Evolutionary conservation across 2,888 invertebrate species (phyloP).

Genomic region (Caenorhabditis afra): DNA sequence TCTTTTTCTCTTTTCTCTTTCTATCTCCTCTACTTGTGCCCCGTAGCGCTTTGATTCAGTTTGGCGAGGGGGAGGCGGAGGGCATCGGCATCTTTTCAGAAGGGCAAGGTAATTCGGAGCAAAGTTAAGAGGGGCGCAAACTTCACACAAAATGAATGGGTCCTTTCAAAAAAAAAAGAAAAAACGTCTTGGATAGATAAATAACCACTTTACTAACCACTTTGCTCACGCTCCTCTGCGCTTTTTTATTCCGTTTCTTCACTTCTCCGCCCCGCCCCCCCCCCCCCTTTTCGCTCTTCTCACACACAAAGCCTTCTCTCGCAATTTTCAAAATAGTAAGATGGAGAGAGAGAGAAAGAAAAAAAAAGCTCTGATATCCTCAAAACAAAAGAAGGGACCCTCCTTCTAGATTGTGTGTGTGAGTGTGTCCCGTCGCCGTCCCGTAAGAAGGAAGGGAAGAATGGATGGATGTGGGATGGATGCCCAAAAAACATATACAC

Average conservation of each 20-base stretch:
- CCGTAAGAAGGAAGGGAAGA: not conserved
- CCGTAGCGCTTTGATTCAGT: conserved; percentile 18
- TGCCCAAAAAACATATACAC: no score
- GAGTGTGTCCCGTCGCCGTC: not conserved
- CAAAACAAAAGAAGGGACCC: conserved; percentile 31
- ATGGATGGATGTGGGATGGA: not conserved
- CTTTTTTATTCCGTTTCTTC: conserved; percentile 55
- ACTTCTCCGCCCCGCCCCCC: no score
- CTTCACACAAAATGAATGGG: conserved; percentile 25
- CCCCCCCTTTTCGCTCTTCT: no score
- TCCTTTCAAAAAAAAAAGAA: conserved; percentile 35
- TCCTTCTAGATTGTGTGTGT: not conserved
- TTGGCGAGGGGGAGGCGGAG: conserved; percentile 11
- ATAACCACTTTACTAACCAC: conserved; percentile 61
- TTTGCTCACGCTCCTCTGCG: conserved; percentile 55
- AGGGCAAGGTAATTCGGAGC: conserved; percentile 18
- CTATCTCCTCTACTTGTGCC: no score
- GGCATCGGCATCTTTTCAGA: conserved; percentile 6
- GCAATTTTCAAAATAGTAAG: conserved; percentile 50
- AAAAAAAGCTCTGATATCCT: conserved; percentile 44
- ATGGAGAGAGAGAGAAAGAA: no score
- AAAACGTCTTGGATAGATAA: conserved; percentile 51
- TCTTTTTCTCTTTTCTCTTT: not conserved
- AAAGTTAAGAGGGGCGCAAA: conserved; percentile 31
- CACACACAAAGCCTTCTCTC: conserved; percentile 40